Evolutionary conservation across 2,888 invertebrate genomes (phyloP), one percentile per base, ranked within the genome.

Genomic region (Imbricaverruca yamaguchii): DNA sequence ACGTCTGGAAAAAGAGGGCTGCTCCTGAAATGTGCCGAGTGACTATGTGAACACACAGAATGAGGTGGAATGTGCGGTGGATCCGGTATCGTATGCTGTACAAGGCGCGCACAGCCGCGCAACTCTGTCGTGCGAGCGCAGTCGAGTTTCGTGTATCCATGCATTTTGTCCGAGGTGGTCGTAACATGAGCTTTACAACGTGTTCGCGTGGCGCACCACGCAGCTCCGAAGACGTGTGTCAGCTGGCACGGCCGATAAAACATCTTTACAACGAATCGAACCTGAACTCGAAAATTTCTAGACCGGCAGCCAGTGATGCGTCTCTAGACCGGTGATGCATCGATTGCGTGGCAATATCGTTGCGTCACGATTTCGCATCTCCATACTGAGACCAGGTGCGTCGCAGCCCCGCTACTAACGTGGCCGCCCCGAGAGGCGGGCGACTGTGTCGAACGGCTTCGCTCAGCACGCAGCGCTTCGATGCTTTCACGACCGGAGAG

Each of bases 221-320:
- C 23, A 23, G 25, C 39, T 23, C 15, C 4, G 12, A 69, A 15
- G 39, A 21, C 11, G 23, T 55, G 21, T 39, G 23, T 55, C 21
- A 69, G 23, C 74, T 53, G 10, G 21, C 21, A 23, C 23, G 74
- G 8, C 23, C 55, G 6, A 23, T 55, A 21, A 15, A 74, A 12
- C 11, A 74, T 74, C 74, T 74, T 55, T 21, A 74, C 74, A 74
- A 74, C 74, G 74, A 74, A 74, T 15, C 55, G 8, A 74, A 23
- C 21, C 74, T 10, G 74, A 74, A 55, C 55, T 21, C 53, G 21
- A 55, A 55, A 74, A 74, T 74, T 55, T 74, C 74, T 39, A 12
- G 25, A 13, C 12, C 23, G 25, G 4, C 25, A 2, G 13, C 39
- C 12, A 11, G 25, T 12, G 25, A 1, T 0, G 67, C n/a, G n/a